Base-by-base conservation (phyloP, 2,113 vertebrate genomes). In the Pycnonotus jocosus region DNA sequence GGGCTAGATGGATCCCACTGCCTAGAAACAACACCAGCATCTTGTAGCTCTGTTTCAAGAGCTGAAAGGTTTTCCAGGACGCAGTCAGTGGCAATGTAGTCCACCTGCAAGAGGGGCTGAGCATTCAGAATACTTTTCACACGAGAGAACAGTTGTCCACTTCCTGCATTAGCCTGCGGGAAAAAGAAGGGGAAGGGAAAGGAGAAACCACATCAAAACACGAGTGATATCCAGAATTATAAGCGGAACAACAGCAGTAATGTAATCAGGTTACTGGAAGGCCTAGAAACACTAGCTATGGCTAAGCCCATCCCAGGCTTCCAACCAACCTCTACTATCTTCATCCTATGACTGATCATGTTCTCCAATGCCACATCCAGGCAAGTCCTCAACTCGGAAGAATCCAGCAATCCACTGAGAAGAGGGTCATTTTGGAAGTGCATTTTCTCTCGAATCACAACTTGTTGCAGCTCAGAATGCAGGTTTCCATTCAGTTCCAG, bases 401-500 rank as follows among this genome's bases (percentile, higher is more conserved):
- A 97, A 33, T 98, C 94, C 1, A 99, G 97, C 57, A 99, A 97
- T 27, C 98, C 99, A 4, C 93, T 97, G 58, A 99, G 97, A 38
- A 99, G 98, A 7, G 97, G 91, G 47, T 99, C 99, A 7, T 98
- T 96, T 11, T 95, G 96, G 64, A 99, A 97, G 86, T 98, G 98
- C 18, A 68, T 81, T 79, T 96, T 97, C 92, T 99, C 98, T 76
- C 93, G 98, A 84, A 97, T 95, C 64, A 99, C 98, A 0, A 97
- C 97, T 92, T 98, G 98, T 24, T 98, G 96, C 92, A 99, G 97
- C 74, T 99, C 99, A 24, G 98, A 98, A 37, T 86, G 97, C 21
- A 99, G 97, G 95, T 99, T 99, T 28, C 99, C 99, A 1, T 99
- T 99, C 45, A 99, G 96, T 92, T 99, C 99, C 66, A 99, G 96